Percentiles rank a stretch among this genome's conserved stretches.
phyloP scores from a whole-genome alignment of 2,888 invertebrate genomes.

The Rhagium mordax region DNA sequence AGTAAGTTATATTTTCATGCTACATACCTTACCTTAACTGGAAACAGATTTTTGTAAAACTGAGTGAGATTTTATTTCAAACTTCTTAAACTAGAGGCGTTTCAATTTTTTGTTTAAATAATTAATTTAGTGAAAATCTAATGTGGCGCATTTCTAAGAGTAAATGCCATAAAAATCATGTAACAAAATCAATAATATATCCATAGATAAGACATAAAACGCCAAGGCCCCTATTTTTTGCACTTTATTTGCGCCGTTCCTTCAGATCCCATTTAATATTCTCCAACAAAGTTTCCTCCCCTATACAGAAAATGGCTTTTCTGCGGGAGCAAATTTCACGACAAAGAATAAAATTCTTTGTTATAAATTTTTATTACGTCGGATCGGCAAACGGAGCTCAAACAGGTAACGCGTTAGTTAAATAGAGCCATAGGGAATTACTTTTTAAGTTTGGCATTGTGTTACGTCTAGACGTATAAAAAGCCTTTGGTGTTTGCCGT shows the following conservation, averaged over 20 bases:
- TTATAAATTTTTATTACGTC: neutral
- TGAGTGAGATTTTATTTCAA: too few relatives aligned
- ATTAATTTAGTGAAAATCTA: too few relatives aligned
- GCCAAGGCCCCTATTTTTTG: neutral
- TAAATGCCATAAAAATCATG: neutral
- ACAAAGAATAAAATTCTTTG: neutral
- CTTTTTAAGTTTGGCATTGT: neutral
- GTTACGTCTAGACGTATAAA: neutral
- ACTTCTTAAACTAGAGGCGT: too few relatives aligned
- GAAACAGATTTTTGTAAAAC: too few relatives aligned
- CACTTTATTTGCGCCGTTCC: neutral
- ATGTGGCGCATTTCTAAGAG: too few relatives aligned
- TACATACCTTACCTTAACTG: too few relatives aligned
- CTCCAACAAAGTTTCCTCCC: neutral
- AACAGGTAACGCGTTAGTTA: neutral
- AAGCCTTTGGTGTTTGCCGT: neutral
- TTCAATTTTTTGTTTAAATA: too few relatives aligned
- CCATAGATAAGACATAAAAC: neutral
- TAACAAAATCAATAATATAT: neutral
- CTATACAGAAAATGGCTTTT: slow-evolving; percentile 5
- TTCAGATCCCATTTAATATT: neutral
- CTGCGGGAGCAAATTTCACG: neutral
- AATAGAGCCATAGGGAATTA: neutral
- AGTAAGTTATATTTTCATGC: too few relatives aligned
- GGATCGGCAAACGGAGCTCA: neutral